Percentiles rank a stretch among this genome's conserved stretches.
phyloP scores from a whole-genome alignment of 2,113 vertebrate species.

The Callorhinus ursinus region DNA sequence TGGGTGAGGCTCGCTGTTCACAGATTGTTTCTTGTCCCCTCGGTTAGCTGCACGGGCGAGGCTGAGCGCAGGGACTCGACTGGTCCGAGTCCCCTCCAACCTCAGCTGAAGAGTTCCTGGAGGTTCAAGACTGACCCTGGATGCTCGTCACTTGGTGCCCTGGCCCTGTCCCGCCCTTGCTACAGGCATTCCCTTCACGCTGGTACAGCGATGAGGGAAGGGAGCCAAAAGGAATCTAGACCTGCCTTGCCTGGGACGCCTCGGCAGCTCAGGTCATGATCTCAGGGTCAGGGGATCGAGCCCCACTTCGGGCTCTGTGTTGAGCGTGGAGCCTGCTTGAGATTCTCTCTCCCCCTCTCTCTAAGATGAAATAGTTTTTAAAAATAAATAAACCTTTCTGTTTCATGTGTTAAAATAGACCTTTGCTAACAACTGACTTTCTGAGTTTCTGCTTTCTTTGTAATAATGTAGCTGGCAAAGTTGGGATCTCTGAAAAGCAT shows the following conservation, averaged over 20 bases:
- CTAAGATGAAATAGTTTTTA: no score
- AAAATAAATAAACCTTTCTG: neutral
- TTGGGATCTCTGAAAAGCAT: neutral
- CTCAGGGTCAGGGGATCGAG: neutral
- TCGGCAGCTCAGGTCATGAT: neutral
- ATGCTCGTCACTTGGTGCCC: rapidly evolving
- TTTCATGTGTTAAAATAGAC: neutral
- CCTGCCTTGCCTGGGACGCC: neutral
- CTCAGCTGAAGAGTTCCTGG: neutral
- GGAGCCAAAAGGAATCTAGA: neutral
- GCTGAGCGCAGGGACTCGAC: neutral
- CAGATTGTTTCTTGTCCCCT: neutral
- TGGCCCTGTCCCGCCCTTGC: neutral
- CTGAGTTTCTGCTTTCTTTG: neutral
- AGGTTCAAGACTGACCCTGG: neutral
- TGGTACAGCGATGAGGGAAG: neutral
- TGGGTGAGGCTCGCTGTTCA: neutral
- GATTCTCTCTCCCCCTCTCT: neutral
- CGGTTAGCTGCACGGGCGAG: rapidly evolving
- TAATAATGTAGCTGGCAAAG: neutral
- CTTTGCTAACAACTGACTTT: neutral
- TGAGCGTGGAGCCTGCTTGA: neutral
- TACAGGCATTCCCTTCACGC: no score
- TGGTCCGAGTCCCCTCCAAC: neutral
- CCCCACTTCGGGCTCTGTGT: neutral